Evolutionary conservation across 2,888 invertebrate genomes (phyloP).

Genomic region (Luperina testacea): DNA sequence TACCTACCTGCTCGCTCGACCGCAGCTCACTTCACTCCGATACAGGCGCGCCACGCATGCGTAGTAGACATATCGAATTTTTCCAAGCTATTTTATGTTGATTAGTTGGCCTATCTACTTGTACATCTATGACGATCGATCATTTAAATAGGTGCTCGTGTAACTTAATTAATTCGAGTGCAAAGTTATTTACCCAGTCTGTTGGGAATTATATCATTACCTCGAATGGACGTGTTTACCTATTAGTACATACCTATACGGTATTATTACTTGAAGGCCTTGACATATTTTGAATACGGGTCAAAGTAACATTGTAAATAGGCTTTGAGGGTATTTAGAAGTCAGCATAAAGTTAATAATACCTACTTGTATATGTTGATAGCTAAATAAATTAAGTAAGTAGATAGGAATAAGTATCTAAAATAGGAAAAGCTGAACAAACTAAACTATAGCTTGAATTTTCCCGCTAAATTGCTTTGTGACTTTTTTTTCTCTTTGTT

Average conservation of each 20-base stretch:
- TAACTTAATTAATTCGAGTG: constrained; percentile 57
- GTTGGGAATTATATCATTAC: constrained; percentile 29
- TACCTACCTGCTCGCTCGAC: constrained; percentile 54
- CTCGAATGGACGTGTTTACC: constrained; percentile 34
- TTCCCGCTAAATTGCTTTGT: background rate
- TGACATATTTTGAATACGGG: constrained; percentile 48
- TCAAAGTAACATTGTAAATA: constrained; percentile 24
- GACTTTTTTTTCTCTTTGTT: background rate
- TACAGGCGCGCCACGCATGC: constrained; percentile 78
- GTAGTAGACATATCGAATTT: constrained; percentile 73
- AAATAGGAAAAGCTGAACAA: background rate
- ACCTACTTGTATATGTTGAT: background rate
- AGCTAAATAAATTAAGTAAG: background rate
- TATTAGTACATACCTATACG: background rate
- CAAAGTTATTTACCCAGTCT: constrained; percentile 28
- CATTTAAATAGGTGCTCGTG: constrained; percentile 55
- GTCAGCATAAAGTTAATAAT: constrained; percentile 4
- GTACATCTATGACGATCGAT: constrained; percentile 61
- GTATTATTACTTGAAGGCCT: constrained; percentile 36
- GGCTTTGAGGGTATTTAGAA: background rate
- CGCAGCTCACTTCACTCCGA: constrained; percentile 74
- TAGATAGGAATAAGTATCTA: too few relatives aligned
- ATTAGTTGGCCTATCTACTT: constrained; percentile 60
- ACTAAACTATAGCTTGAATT: background rate
- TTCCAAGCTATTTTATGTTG: constrained; percentile 66